A percentile compares a stretch with the other conserved stretches of the same genome.
These are phyloP conservation scores for Eurystomus glaucurus DNA, from an alignment of 2,797 vertebrate species.

Conservation along the genomic window DNA sequence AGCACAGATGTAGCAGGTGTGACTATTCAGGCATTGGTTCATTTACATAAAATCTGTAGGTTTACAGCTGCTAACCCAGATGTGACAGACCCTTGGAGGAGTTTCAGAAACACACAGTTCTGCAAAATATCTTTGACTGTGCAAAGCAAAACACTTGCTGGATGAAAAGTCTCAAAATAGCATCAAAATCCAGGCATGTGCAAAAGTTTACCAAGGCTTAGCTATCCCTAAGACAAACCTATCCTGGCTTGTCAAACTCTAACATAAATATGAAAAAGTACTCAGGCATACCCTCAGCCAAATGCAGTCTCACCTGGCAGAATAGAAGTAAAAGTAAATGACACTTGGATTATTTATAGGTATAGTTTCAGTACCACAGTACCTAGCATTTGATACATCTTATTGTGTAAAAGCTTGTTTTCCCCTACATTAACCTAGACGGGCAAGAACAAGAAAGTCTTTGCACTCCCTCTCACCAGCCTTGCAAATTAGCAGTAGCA, in stretches of 20 bases:
- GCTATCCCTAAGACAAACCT: neutral
- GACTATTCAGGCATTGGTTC: neutral
- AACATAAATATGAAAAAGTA: neutral
- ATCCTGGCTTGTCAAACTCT: neutral
- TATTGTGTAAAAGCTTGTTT: neutral
- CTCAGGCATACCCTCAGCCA: neutral
- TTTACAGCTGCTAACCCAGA: neutral
- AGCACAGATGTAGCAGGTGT: neutral
- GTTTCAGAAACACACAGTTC: neutral
- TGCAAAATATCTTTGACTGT: neutral
- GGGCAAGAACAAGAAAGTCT: neutral
- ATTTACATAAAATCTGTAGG: conserved; percentile 1
- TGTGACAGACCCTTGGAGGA: rapidly evolving
- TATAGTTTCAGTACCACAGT: neutral
- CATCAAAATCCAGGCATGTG: neutral
- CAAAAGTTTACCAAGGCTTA: neutral
- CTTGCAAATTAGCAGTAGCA: neutral
- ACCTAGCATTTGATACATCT: neutral
- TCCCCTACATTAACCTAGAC: neutral
- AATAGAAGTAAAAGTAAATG: neutral
- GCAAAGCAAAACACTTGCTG: neutral
- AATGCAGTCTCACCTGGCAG: neutral
- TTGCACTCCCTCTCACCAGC: neutral
- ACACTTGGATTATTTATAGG: neutral
- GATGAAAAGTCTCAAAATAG: neutral